Conservation (phyloP, 2,113 vertebrate genomes). For the Calonectris borealis region DNA sequence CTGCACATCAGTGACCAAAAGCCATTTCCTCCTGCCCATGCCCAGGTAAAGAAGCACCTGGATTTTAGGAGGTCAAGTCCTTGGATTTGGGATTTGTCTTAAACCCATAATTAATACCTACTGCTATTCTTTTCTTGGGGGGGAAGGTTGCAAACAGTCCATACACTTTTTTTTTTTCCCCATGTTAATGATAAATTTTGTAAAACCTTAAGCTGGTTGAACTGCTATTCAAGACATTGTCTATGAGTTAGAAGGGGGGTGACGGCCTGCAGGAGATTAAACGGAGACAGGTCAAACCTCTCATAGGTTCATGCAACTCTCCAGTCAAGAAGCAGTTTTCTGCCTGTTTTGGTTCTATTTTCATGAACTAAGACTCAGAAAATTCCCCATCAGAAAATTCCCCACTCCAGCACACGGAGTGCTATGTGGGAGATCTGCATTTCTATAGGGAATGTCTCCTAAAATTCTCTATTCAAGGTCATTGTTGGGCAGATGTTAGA, state of each 20-base stretch:
- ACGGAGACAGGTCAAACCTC: not conserved
- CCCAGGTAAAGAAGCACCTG: not conserved
- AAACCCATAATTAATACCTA: not conserved
- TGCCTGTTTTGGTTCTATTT: not conserved
- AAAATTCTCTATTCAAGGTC: not conserved
- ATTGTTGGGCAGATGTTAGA: not conserved
- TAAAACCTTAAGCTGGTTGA: not conserved
- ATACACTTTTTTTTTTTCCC: accelerated
- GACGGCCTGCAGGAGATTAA: not conserved
- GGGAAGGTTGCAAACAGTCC: not conserved
- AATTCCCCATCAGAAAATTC: not conserved
- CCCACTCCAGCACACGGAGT: not conserved
- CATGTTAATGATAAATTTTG: not conserved
- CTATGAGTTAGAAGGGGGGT: not conserved
- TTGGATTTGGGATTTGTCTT: not conserved
- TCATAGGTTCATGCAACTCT: not conserved
- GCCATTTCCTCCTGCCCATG: not conserved
- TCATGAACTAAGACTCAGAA: not conserved
- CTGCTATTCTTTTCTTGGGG: not conserved
- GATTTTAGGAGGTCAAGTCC: not conserved
- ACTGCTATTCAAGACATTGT: not conserved
- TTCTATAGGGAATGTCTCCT: not conserved
- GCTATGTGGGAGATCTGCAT: not conserved
- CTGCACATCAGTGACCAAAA: not conserved
- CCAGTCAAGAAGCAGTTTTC: not conserved